A percentile compares a stretch with the other conserved stretches of the same genome.
Evolutionary conservation across 2,888 invertebrate genomes (phyloP).

Genomic region (Pseudoips prasinana): DNA sequence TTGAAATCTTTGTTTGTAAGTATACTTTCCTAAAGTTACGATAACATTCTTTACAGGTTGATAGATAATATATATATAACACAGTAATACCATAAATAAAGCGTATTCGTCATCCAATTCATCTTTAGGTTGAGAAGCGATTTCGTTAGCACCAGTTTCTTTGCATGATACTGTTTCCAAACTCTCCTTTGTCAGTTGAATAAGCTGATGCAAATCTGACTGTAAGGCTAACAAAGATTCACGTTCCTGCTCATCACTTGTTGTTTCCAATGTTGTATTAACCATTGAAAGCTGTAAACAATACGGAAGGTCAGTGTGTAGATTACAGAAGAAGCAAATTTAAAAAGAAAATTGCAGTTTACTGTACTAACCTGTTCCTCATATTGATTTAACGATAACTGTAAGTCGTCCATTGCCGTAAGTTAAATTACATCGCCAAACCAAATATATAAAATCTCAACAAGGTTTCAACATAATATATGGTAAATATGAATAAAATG

Average conservation of each 20-base stretch:
- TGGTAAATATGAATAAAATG: too few species aligned
- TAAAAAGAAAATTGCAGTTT: too few species aligned
- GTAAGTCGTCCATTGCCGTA: conserved; percentile 52
- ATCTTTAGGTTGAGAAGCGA: conserved; percentile 30
- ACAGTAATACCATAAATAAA: conserved; percentile 87
- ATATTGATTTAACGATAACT: conserved; percentile 61
- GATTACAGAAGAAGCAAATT: too few species aligned
- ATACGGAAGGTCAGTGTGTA: not conserved
- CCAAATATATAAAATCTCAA: too few species aligned
- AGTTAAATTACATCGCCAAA: too few species aligned
- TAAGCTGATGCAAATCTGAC: conserved; percentile 85
- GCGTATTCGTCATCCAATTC: conserved; percentile 83
- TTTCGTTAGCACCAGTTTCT: conserved; percentile 14
- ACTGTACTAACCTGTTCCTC: conserved; percentile 64
- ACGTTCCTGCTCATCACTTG: conserved; percentile 71
- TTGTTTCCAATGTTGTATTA: conserved; percentile 77
- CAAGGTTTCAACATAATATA: too few species aligned
- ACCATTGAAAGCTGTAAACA: conserved; percentile 83
- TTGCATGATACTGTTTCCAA: conserved; percentile 49
- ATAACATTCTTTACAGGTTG: too few species aligned
- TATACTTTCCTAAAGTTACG: too few species aligned
- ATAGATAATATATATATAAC: too few species aligned
- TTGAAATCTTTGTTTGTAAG: too few species aligned
- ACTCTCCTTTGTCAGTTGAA: conserved; percentile 85
- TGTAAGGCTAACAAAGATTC: conserved; percentile 83